These are phyloP conservation scores for Megastigmus dorsalis DNA, from an alignment of 2,888 invertebrate genomes.

Conservation along the genomic window DNA sequence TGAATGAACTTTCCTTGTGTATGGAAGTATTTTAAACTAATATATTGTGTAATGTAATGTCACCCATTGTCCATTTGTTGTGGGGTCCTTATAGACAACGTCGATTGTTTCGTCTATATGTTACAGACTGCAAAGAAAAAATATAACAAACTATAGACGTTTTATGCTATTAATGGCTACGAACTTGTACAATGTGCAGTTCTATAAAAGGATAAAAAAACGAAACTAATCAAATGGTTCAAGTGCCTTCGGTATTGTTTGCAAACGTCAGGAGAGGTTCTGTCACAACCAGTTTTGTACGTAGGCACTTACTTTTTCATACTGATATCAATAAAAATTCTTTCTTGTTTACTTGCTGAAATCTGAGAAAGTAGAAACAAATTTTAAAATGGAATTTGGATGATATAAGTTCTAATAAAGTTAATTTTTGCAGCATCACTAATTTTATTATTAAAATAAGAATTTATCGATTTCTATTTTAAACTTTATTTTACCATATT, in stretches of 20 bases:
- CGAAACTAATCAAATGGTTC: constrained; percentile 57
- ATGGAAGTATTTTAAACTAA: constrained; percentile 64
- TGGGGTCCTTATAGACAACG: constrained; percentile 58
- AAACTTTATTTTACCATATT: no score
- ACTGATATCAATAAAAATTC: constrained; percentile 14
- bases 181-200: constrained; percentile 51
- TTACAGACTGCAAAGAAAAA: constrained; percentile 53
- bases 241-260: constrained; percentile 61
- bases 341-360: constrained; percentile 10
- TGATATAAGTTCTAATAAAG: no score
- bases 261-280: constrained; percentile 48
- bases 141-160: constrained; percentile 57
- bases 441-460: neutral
- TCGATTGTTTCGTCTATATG: constrained; percentile 58
- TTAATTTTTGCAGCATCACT: no score
- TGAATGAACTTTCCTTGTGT: constrained; percentile 14
- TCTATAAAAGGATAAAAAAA: constrained; percentile 42
- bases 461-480: neutral
- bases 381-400: neutral
- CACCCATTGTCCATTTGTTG: constrained; percentile 46
- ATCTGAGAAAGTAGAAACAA: neutral
- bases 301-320: constrained; percentile 43
- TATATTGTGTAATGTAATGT: constrained; percentile 63
- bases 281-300: constrained; percentile 36
- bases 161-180: constrained; percentile 64